Percentiles rank a stretch among this genome's conserved stretches.
Conservation (phyloP, 2,113 vertebrate species). For the Solea solea region DNA sequence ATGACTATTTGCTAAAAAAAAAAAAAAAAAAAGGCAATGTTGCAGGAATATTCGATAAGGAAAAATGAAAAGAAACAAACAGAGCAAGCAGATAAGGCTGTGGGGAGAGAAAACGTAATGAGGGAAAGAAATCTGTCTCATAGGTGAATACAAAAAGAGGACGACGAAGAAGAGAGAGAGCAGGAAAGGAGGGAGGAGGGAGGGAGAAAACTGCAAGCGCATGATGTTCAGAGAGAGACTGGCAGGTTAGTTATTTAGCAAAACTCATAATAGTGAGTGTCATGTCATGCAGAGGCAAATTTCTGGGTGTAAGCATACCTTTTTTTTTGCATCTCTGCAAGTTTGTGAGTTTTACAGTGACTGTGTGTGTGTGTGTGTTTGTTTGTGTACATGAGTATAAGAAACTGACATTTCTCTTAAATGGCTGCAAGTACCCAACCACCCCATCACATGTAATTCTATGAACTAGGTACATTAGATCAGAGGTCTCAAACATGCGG, state of each 20-base stretch:
- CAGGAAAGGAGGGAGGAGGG: background rate
- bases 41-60: constrained; percentile 1
- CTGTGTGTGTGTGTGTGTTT: background rate
- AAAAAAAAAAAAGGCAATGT: background rate
- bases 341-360: background rate
- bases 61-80: background rate
- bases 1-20: constrained; percentile 7
- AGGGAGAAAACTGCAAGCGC: constrained; percentile 28
- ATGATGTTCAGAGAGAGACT: constrained; percentile 32
- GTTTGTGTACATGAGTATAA: constrained; percentile 9
- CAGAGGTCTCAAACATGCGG: too few species aligned
- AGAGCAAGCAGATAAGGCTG: background rate
- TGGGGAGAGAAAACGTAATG: background rate
- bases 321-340: constrained; percentile 11
- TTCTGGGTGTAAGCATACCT: constrained; percentile 29
- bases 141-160: background rate
- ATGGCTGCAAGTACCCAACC: background rate
- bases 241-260: constrained; percentile 48
- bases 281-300: constrained; percentile 36
- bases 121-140: background rate
- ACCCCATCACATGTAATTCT: background rate
- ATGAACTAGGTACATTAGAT: too few species aligned
- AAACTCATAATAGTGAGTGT: constrained; percentile 13
- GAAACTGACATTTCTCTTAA: background rate
- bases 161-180: background rate